Conservation (phyloP, 2,888 invertebrate genomes). For the Adela reaumurella region DNA sequence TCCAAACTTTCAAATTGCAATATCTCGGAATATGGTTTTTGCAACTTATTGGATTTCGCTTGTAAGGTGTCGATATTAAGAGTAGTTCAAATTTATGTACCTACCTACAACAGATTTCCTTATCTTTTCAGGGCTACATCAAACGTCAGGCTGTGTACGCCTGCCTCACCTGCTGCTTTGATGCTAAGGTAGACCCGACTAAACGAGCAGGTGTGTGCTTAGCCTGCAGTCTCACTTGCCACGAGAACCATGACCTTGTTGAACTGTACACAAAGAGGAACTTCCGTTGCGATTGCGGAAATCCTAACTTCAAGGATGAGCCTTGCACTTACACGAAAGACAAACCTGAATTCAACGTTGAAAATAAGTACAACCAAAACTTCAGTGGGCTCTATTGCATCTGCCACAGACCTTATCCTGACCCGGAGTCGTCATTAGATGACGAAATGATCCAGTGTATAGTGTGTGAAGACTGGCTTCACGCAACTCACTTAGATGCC, state of each 20-base stretch:
- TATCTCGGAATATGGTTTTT: too few species aligned
- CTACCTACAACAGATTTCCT: too few species aligned
- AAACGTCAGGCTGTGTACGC: conserved; percentile 92
- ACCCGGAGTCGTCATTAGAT: conserved; percentile 74
- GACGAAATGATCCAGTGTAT: conserved; percentile 97
- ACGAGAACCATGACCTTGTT: conserved; percentile 91
- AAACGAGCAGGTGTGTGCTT: conserved; percentile 84
- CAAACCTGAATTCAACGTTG: conserved; percentile 63
- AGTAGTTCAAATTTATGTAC: too few species aligned
- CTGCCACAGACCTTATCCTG: conserved; percentile 92
- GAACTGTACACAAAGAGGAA: conserved; percentile 96
- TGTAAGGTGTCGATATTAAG: neutral
- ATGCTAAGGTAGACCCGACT: conserved; percentile 52
- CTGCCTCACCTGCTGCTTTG: conserved; percentile 83
- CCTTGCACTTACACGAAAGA: conserved; percentile 66
- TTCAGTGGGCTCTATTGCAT: conserved; percentile 89
- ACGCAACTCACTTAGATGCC: conserved; percentile 70
- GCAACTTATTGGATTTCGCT: too few species aligned
- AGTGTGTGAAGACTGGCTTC: conserved; percentile 98
- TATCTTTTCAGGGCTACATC: conserved; percentile 73
- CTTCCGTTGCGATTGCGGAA: conserved; percentile 95
- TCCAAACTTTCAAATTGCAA: neutral
- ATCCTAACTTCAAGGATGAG: conserved; percentile 65
- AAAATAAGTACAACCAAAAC: conserved; percentile 89
- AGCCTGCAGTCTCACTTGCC: conserved; percentile 91